Conservation (phyloP, 2,113 vertebrate species). For the Chloropsis hardwickii region DNA sequence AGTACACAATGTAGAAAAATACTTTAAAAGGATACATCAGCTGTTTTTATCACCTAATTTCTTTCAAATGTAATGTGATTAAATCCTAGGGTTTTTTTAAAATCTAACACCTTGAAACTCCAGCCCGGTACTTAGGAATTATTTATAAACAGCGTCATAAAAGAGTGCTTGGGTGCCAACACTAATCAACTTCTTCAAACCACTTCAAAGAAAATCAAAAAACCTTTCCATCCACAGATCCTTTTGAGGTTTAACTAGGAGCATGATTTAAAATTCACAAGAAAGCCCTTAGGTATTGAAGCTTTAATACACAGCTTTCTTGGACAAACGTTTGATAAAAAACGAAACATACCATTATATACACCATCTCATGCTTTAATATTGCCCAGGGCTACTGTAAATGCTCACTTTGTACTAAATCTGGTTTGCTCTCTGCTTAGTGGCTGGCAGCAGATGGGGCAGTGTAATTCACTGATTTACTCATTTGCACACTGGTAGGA, state of each 20-base stretch:
- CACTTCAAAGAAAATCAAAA: conserved; percentile 82
- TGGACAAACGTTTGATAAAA: conserved; percentile 84
- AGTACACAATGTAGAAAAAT: conserved; percentile 64
- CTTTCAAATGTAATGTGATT: conserved; percentile 74
- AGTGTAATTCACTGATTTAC: conserved; percentile 39
- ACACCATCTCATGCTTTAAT: conserved; percentile 73
- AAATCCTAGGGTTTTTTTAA: conserved; percentile 63
- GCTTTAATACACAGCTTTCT: conserved; percentile 83
- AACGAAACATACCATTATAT: conserved; percentile 76
- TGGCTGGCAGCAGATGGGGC: conserved; percentile 61
- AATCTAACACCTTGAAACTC: conserved; percentile 79
- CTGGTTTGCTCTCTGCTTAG: conserved; percentile 67
- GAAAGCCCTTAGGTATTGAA: conserved; percentile 80
- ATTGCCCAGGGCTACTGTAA: conserved; percentile 84
- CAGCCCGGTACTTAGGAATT: conserved; percentile 79
- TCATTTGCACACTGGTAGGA: neutral
- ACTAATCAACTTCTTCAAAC: conserved; percentile 80
- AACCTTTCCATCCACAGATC: conserved; percentile 76
- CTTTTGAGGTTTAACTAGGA: conserved; percentile 85
- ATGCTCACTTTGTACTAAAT: conserved; percentile 83
- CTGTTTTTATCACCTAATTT: conserved; percentile 71
- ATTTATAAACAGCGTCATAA: conserved; percentile 83
- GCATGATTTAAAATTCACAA: conserved; percentile 83
- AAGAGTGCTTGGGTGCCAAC: conserved; percentile 79
- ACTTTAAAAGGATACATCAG: conserved; percentile 68